Conservation (phyloP, 2,888 invertebrate species). For the Heteropelma amictum region DNA sequence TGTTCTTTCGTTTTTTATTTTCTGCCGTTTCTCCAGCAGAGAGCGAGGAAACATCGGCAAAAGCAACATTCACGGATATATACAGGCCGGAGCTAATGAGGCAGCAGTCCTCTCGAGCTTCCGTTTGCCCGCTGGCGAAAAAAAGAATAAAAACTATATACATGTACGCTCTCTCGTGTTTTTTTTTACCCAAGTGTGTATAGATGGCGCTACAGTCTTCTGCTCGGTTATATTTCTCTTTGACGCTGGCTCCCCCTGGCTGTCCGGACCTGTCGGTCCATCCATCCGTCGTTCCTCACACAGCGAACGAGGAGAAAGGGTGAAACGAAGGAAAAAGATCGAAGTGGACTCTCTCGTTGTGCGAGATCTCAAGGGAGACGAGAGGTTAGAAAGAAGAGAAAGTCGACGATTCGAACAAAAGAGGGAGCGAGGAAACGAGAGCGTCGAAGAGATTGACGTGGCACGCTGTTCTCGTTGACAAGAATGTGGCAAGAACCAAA, state of each 20-base stretch:
- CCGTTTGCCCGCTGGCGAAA: conserved; percentile 38
- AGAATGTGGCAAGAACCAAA: conserved; percentile 77
- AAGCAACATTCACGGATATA: conserved; percentile 70
- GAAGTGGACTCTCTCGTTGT: conserved; percentile 28
- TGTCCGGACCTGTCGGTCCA: conserved; percentile 68
- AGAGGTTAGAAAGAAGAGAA: conserved; percentile 54
- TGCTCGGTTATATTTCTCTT: conserved; percentile 77
- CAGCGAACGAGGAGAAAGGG: too few relatives aligned
- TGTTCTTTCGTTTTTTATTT: conserved; percentile 7
- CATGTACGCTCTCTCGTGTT: neutral
- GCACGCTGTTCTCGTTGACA: conserved; percentile 76
- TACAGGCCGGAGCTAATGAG: conserved; percentile 74
- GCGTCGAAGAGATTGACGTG: conserved; percentile 76
- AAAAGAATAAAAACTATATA: neutral
- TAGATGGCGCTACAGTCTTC: conserved; percentile 64
- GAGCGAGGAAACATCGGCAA: conserved; percentile 25
- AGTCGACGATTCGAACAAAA: neutral
- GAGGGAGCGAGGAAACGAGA: conserved; percentile 51
- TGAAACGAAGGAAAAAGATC: conserved; percentile 41
- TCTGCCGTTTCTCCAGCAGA: neutral
- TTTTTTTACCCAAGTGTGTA: neutral
- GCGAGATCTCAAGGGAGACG: conserved; percentile 30
- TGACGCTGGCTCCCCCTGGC: conserved; percentile 75
- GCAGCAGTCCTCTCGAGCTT: conserved; percentile 66
- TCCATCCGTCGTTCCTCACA: conserved; percentile 61